Evolutionary conservation across 2,113 vertebrate species (phyloP).

Genomic region (Condylura cristata): DNA sequence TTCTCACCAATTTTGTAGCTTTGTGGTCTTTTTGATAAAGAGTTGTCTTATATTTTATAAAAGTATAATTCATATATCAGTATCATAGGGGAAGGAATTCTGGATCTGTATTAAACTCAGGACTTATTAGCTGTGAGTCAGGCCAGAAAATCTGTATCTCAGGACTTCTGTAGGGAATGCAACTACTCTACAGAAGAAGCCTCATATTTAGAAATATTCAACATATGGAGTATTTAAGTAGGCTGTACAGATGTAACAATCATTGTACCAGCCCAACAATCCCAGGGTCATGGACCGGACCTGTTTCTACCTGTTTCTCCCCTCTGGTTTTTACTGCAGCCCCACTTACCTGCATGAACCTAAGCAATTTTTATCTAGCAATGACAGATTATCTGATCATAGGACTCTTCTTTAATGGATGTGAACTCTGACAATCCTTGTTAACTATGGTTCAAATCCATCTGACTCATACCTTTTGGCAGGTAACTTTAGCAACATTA

Average conservation of each 20-base stretch:
- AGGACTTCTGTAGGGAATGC: not conserved
- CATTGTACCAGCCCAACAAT: not conserved
- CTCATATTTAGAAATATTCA: not conserved
- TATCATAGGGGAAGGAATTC: not conserved
- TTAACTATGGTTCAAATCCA: not conserved
- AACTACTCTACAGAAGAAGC: not conserved
- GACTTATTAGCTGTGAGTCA: not conserved
- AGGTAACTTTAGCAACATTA: not conserved
- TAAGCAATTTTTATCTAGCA: not conserved
- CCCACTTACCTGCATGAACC: not conserved
- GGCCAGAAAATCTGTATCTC: not conserved
- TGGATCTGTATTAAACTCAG: not conserved
- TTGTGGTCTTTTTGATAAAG: not conserved
- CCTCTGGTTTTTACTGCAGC: not conserved
- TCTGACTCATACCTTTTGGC: constrained; percentile 15
- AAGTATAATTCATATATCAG: not conserved
- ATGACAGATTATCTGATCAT: not conserved
- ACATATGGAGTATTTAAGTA: not conserved
- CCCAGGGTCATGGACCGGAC: not conserved
- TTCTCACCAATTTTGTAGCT: not conserved
- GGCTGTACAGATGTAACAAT: not conserved
- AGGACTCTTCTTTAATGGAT: not conserved
- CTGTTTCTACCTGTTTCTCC: not conserved
- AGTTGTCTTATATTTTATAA: not conserved
- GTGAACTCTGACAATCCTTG: constrained; percentile 5